Conservation (phyloP, 2,113 vertebrate genomes). For the Stomatorhinus ivindoensis region DNA sequence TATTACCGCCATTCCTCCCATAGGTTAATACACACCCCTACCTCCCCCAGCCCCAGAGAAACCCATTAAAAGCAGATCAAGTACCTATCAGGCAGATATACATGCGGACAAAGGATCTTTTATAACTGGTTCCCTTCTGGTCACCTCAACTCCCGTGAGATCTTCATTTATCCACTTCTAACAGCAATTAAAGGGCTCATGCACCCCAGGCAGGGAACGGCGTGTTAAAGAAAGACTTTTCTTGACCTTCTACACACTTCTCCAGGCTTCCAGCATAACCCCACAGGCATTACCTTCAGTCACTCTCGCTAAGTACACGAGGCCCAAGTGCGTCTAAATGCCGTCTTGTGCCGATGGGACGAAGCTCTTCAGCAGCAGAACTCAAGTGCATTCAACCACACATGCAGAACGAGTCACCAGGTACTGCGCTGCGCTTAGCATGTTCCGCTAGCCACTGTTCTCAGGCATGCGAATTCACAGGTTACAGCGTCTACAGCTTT, state of each 20-base stretch:
- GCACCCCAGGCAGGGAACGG: slow-evolving; percentile 24
- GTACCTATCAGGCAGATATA: slow-evolving; percentile 36
- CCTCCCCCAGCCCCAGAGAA: slow-evolving; percentile 31
- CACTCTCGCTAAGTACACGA: neutral
- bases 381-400: neutral
- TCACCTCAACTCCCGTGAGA: slow-evolving; percentile 33
- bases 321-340: neutral
- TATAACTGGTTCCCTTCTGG: slow-evolving; percentile 28
- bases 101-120: slow-evolving; percentile 23
- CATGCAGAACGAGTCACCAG: neutral
- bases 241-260: slow-evolving; percentile 37
- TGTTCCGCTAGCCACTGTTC: neutral
- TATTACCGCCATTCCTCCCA: slow-evolving; percentile 6
- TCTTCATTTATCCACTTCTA: slow-evolving; percentile 32
- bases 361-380: neutral
- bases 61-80: slow-evolving; percentile 36
- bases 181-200: slow-evolving; percentile 39
- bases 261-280: neutral
- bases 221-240: slow-evolving; percentile 36
- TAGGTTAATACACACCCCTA: slow-evolving; percentile 17
- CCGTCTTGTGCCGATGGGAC: neutral
- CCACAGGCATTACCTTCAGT: neutral
- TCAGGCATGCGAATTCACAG: neutral
- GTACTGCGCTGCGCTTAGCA: neutral
- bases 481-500: slow-evolving; percentile 13